Conservation (phyloP, 2,888 invertebrate genomes). For the Nycteola revayana region DNA sequence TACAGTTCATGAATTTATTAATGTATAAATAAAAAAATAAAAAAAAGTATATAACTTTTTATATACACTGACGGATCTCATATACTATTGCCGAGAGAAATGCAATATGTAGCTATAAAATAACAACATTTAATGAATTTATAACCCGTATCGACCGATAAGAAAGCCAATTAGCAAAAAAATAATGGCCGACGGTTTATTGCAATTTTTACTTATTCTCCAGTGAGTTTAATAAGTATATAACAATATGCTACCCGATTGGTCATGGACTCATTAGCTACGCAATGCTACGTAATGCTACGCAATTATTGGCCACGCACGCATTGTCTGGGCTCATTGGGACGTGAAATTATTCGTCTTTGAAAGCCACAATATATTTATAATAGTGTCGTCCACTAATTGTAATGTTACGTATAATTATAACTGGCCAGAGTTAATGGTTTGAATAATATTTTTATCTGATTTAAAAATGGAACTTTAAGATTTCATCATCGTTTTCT, state of each 20-base stretch:
- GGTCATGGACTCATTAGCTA: slow-evolving; percentile 37
- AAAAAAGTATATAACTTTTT: no score
- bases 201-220: slow-evolving; percentile 46
- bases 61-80: no score
- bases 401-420: no score
- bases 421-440: no score
- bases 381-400: slow-evolving; percentile 10
- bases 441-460: no score
- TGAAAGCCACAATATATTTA: slow-evolving; percentile 27
- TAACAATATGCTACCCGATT: slow-evolving; percentile 46
- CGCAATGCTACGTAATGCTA: slow-evolving; percentile 46
- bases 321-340: slow-evolving; percentile 47
- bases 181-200: slow-evolving; percentile 51
- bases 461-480: no score
- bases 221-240: slow-evolving; percentile 33
- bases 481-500: no score
- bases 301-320: slow-evolving; percentile 40
- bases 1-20: no score
- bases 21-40: no score
- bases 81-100: slow-evolving; percentile 49
- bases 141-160: slow-evolving; percentile 65
- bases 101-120: slow-evolving; percentile 63
- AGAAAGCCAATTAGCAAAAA: slow-evolving; percentile 67
- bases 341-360: slow-evolving; percentile 47
- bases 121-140: slow-evolving; percentile 63